Evolutionary conservation across 2,888 invertebrate genomes (phyloP).

Genomic region (Pterobdella sp.): DNA sequence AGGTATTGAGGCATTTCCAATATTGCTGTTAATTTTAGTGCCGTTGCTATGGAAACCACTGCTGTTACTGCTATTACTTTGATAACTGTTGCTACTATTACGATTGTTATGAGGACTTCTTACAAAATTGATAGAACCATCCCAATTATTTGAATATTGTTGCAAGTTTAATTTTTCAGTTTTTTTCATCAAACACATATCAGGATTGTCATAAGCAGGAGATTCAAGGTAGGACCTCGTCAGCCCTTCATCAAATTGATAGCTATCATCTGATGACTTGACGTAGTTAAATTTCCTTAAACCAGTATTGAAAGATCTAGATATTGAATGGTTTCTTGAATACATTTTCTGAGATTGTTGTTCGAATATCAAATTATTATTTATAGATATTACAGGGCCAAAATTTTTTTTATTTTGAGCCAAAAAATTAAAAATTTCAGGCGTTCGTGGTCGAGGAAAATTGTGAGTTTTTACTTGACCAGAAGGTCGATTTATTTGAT

Average conservation of each 20-base stretch:
- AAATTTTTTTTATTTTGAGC: conserved; percentile 18
- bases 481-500: background rate
- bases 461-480: background rate
- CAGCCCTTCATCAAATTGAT: too few relatives aligned
- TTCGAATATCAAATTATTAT: background rate
- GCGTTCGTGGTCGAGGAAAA: conserved; percentile 22
- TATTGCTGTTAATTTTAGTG: background rate
- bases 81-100: conserved; percentile 11
- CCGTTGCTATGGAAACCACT: conserved; percentile 10
- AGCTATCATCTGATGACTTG: background rate
- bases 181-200: background rate
- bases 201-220: conserved; percentile 1
- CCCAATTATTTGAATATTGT: background rate
- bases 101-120: background rate
- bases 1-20: background rate
- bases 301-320: conserved; percentile 11
- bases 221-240: background rate
- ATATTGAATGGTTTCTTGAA: background rate
- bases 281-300: background rate
- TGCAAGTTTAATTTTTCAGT: background rate
- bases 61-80: conserved; percentile 10
- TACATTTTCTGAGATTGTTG: background rate
- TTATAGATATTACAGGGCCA: background rate
- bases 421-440: conserved; percentile 24
- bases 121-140: background rate